These are phyloP conservation scores for Copidosoma floridanum DNA, from an alignment of 1,140 invertebrate species.

Conservation along the genomic window DNA sequence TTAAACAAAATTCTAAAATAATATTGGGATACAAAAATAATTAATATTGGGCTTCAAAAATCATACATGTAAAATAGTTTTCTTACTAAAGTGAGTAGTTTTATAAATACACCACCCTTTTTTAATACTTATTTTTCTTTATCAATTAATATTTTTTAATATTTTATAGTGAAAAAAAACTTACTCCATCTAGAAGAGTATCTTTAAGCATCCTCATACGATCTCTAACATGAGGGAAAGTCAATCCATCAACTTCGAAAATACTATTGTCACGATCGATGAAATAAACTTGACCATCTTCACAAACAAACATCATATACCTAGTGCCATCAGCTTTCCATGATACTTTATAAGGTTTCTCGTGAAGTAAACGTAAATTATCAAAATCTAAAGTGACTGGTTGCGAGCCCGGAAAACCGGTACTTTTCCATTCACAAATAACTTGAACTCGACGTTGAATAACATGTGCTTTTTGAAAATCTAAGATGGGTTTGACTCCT, in stretches of 20 bases:
- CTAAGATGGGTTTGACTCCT: conserved; percentile 67
- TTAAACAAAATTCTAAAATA: too few species aligned
- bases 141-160: conserved; percentile 19
- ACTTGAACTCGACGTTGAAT: conserved; percentile 76
- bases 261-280: conserved; percentile 93
- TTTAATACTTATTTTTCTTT: conserved; percentile 17
- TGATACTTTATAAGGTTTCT: conserved; percentile 90
- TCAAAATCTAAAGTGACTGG: conserved; percentile 92
- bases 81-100: too few species aligned
- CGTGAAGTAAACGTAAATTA: conserved; percentile 75
- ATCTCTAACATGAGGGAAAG: conserved; percentile 78
- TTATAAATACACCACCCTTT: conserved; percentile 3
- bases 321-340: conserved; percentile 99
- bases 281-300: conserved; percentile 83
- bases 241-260: conserved; percentile 81
- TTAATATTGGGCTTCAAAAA: too few species aligned
- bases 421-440: conserved; percentile 78
- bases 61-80: too few species aligned
- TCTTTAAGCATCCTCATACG: conserved; percentile 69
- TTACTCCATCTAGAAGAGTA: conserved; percentile 92
- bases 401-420: conserved; percentile 92
- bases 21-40: too few species aligned
- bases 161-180: conserved; percentile 39
- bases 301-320: conserved; percentile 96
- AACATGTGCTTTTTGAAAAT: conserved; percentile 61